Base-by-base conservation (phyloP, 2,888 invertebrate species). In the Labia minor region DNA sequence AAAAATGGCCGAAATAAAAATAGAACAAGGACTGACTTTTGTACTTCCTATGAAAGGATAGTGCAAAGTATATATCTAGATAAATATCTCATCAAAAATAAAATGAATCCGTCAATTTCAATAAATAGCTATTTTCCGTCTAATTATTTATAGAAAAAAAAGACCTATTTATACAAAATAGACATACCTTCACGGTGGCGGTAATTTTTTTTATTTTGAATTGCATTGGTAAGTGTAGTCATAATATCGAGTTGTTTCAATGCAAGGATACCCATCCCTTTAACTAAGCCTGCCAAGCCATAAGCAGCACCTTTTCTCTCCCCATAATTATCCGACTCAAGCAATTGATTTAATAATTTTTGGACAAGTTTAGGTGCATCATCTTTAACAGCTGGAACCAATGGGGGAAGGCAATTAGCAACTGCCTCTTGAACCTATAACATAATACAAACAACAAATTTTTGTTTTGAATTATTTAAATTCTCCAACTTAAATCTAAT, bases 361-460 rank as follows among this genome's bases (percentile, higher is more conserved):
- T 91, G 88, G 64, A 97, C 88, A 73, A 96, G 87, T 66, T 86
- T 85, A 0, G 93, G 90, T 1, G 95, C 93, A 74, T 96, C 94
- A 62, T 90, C 90, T 76, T 91, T 92, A 19, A 99, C 88, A 0
- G 94, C 91, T 0, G 93, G 92, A 71, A 98, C 93, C 69, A 99
- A 79, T 73, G 93, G 92, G 0, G 97, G 95, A 69, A 99, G 81
- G 76, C 98, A 99, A 78, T 95, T 93, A 62, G 96, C 92, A 0
- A 98, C 97, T 0, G 98, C 92, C 79, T 96, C 95, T 83, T 99
- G 98, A 0, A 98, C 95, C 87, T 88, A 72, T n/a, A n/a, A n/a
- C 1, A 70, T 68, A 63, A 65, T 21, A 37, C 37, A 20, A 16
- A 11, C 19, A 62, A 62, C 3, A 6, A 8, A 11, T 37, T 10